Base-by-base conservation (phyloP, 2,888 invertebrate species). In the Actias luna region DNA sequence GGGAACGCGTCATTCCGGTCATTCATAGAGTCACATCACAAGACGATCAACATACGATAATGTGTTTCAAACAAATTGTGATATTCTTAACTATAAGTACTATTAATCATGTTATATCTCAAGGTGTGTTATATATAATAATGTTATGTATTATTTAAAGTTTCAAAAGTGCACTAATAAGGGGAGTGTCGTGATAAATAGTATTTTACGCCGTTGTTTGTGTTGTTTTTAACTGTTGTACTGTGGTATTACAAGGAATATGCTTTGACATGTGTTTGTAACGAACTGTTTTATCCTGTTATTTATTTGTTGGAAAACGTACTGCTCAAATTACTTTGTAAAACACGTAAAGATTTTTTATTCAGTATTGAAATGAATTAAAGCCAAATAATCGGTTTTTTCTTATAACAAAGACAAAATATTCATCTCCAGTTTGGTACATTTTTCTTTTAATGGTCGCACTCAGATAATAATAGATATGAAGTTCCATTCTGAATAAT, bases 201-300 rank as follows among this genome's bases (percentile, higher is more conserved):
- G 42, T 42, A 42, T 58, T 55, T 39, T 22, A 31, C 39, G 36
- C 61, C 57, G 46, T 60, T 59, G 35, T 59, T 42, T 50, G 46
- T 8, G 46, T 25, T 50, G 25, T 27, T 39, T 50, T n/a, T 58
- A 64, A 22, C 60, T 16, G 58, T 63, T 59, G 63, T n/a, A 59
- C 27, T 57, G 29, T 55, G 36, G 46, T 36, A n/a, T 59, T 55
- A 29, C 55, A 8, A 29, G 29, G 55, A 55, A 55, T 8, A 10
- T 55, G 2, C 1, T 46, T 25, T 22, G 46, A n/a, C 55, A 2
- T 55, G 29, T 12, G 46, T 50, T 50, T 50, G 25, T 50, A 50
- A 22, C 2, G 46, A 25, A 50, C 0, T 25, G 2, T 39, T 59
- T 39, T 39, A 36, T 39, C 36, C 39, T 35, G 22, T 59, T n/a